Conservation (phyloP, 1,140 invertebrate genomes). For the Brachionus rotundiformis region DNA sequence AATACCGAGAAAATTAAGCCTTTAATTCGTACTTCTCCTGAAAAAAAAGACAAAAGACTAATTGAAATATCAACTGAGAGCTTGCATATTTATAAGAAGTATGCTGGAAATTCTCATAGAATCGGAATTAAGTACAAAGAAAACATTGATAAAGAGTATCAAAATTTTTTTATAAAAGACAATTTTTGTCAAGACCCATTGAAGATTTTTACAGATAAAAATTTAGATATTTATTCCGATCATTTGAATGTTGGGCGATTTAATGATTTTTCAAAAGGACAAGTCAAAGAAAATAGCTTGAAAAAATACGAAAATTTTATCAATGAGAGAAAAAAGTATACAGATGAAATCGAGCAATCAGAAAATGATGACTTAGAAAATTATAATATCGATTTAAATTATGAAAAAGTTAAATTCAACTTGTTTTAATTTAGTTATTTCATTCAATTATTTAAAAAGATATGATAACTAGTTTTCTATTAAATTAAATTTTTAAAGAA, state of each 20-base stretch:
- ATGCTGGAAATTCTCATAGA: not conserved
- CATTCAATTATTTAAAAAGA: too few species aligned
- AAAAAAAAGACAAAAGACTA: not conserved
- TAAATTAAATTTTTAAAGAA: not conserved
- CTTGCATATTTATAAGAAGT: slow-evolving; percentile 37
- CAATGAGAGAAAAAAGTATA: not conserved
- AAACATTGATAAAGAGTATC: not conserved
- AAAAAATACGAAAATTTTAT: not conserved
- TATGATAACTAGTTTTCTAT: too few species aligned
- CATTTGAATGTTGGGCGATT: not conserved
- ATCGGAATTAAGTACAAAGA: not conserved
- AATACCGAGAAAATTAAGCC: not conserved
- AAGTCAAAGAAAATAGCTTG: slow-evolving; percentile 68
- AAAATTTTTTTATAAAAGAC: not conserved
- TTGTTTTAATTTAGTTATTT: not conserved
- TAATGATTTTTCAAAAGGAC: not conserved
- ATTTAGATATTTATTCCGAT: not conserved
- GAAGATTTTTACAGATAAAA: not conserved
- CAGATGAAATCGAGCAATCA: not conserved
- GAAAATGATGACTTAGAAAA: not conserved
- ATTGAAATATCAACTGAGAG: not conserved
- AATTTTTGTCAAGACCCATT: not conserved
- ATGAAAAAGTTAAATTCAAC: not conserved
- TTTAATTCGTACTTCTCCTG: not conserved
- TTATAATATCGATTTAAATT: not conserved